phyloP scores from a whole-genome alignment of 1,140 invertebrate species.

The Belonocnema kinseyi region DNA sequence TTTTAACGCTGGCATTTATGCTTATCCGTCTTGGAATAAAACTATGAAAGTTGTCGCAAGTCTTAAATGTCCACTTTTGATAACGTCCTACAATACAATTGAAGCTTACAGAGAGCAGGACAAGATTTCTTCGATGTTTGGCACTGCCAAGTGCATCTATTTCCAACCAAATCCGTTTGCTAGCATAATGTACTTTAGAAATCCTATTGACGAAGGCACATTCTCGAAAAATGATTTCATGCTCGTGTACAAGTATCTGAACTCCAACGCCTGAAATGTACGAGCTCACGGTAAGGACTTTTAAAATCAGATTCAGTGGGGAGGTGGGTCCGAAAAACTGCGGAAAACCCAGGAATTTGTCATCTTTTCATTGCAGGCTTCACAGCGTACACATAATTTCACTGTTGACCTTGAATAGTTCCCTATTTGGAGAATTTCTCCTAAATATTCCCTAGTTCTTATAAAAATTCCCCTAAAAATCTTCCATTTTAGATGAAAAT shows the following conservation, averaged over 20 bases:
- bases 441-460: too few species aligned
- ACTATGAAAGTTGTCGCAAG: background rate
- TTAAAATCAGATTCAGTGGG: too few species aligned
- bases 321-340: too few species aligned
- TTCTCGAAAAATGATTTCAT: background rate
- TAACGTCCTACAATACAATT: background rate
- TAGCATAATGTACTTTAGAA: background rate
- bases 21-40: conserved; percentile 3
- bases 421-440: too few species aligned
- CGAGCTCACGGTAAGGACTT: too few species aligned
- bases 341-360: too few species aligned
- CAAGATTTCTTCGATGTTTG: background rate
- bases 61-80: background rate
- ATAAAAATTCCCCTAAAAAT: too few species aligned
- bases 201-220: background rate
- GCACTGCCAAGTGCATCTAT: background rate
- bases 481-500: too few species aligned
- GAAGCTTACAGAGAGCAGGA: background rate
- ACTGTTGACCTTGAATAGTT: too few species aligned
- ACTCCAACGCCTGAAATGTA: too few species aligned
- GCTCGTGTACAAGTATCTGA: background rate
- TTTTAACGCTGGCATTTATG: background rate
- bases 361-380: too few species aligned
- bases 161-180: background rate
- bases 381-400: too few species aligned